These are phyloP conservation scores for Sturnira hondurensis DNA, from an alignment of 2,113 vertebrate genomes.

Conservation along the genomic window DNA sequence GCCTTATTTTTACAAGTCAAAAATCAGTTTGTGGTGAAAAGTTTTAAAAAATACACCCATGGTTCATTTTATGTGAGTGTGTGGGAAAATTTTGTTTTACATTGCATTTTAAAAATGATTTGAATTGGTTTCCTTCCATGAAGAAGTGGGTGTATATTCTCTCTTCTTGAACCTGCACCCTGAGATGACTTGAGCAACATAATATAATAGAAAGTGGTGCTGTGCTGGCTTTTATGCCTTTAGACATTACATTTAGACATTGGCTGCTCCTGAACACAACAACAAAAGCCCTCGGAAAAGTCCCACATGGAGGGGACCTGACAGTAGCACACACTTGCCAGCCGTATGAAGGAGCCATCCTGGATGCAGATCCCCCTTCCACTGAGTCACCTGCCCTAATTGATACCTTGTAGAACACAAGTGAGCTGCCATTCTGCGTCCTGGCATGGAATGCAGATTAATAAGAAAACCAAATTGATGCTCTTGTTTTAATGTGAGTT, in stretches of 20 bases:
- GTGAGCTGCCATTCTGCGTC: accelerated
- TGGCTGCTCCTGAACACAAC: neutral
- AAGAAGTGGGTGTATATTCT: neutral
- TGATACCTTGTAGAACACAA: accelerated
- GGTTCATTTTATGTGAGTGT: neutral
- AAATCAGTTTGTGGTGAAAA: neutral
- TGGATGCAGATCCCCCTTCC: neutral
- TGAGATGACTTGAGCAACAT: neutral
- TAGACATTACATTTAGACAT: too few relatives aligned
- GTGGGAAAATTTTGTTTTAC: neutral
- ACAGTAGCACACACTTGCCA: too few relatives aligned
- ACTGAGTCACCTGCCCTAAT: accelerated
- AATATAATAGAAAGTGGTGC: neutral
- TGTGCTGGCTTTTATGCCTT: neutral
- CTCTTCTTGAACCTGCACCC: neutral
- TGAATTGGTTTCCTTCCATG: neutral
- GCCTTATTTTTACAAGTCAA: neutral
- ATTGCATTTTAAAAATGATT: neutral
- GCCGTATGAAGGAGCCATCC: accelerated
- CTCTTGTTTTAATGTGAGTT: neutral
- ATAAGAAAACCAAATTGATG: neutral
- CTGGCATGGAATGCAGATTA: neutral
- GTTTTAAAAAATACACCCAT: neutral
- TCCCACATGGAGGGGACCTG: neutral
- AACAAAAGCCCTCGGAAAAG: neutral